These are phyloP conservation scores for Cerastoderma edule DNA, from an alignment of 2,888 invertebrate genomes.

Conservation along the genomic window DNA sequence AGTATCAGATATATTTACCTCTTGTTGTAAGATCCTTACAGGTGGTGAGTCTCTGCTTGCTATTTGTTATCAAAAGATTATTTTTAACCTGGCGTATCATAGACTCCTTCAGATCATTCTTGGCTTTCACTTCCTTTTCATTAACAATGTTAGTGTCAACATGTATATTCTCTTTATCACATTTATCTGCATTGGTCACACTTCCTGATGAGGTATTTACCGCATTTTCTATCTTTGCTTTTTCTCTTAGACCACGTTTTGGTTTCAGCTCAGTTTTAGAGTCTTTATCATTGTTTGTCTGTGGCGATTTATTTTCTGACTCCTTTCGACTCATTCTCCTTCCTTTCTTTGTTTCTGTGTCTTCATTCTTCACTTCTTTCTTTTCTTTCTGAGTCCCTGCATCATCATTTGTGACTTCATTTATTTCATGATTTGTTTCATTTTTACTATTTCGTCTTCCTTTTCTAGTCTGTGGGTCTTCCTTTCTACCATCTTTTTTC, in stretches of 20 bases:
- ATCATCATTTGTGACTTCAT: too few relatives aligned
- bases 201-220: background rate
- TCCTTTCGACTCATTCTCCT: slow-evolving; percentile 12
- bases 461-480: slow-evolving; percentile 9
- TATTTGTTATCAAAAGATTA: slow-evolving; percentile 20
- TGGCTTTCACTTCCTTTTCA: slow-evolving; percentile 9
- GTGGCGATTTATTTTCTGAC: slow-evolving; percentile 2
- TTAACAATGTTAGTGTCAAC: slow-evolving; percentile 33
- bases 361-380: slow-evolving; percentile 1
- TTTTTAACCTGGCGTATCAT: background rate
- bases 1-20: slow-evolving; percentile 58
- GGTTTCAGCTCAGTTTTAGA: background rate
- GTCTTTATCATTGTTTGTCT: background rate
- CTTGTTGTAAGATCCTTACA: slow-evolving; percentile 75
- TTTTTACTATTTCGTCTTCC: slow-evolving; percentile 6
- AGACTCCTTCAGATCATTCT: background rate
- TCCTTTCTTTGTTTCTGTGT: slow-evolving; percentile 9
- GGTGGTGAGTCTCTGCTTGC: slow-evolving; percentile 55
- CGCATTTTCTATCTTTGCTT: slow-evolving; percentile 10
- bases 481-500: background rate
- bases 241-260: slow-evolving; percentile 23
- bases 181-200: slow-evolving; percentile 1
- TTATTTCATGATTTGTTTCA: slow-evolving; percentile 8
- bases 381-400: background rate
- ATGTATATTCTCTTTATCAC: slow-evolving; percentile 44